Percentiles rank a stretch among this genome's conserved stretches.
Evolutionary conservation across 2,113 vertebrate genomes (phyloP).

Genomic region (Neotragus moschatus): DNA sequence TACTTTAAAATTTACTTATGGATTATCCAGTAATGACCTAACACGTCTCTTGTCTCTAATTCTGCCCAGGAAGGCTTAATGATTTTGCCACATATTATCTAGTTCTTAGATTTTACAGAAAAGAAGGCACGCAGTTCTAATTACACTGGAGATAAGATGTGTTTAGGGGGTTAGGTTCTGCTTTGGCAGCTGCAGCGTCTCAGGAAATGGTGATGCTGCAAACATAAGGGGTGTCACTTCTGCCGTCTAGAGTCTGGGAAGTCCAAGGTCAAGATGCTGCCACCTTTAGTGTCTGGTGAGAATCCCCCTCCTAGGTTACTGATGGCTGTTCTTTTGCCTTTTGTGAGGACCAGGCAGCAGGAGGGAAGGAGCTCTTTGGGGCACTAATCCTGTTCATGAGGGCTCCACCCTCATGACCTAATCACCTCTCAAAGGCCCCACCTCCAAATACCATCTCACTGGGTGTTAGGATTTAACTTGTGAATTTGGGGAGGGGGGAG

Average conservation of each 20-base stretch:
- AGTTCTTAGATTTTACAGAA: not conserved
- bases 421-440: not conserved
- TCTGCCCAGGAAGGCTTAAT: not conserved
- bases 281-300: not conserved
- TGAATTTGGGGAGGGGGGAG: not conserved
- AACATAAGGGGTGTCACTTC: not conserved
- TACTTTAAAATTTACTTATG: slow-evolving; percentile 47
- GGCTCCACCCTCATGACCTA: not conserved
- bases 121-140: not conserved
- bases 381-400: not conserved
- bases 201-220: not conserved
- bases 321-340: not conserved
- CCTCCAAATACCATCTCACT: not conserved
- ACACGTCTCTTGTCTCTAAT: not conserved
- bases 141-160: not conserved
- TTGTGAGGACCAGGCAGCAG: not conserved
- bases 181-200: not conserved
- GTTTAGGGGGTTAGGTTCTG: not conserved
- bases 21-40: slow-evolving; percentile 39
- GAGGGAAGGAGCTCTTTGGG: not conserved
- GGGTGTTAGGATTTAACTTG: not conserved
- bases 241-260: not conserved
- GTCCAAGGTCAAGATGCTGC: not conserved
- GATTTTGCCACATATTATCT: not conserved
- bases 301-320: not conserved